Evolutionary conservation across 1,140 invertebrate genomes (phyloP).

Genomic region (Rhopalosiphum padi): DNA sequence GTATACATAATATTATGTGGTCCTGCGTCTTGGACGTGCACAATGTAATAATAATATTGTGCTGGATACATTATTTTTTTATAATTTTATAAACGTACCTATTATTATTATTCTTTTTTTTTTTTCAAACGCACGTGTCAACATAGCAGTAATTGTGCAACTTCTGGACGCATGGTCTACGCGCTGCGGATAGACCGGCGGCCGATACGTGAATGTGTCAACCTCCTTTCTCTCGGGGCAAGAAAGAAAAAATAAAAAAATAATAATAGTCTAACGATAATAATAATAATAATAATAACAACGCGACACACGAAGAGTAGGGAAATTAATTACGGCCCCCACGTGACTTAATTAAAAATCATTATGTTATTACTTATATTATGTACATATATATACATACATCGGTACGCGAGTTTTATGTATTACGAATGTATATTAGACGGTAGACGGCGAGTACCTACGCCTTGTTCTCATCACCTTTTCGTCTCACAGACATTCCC

Average conservation of each 20-base stretch:
- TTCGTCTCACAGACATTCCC: neutral
- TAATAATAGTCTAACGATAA: neutral
- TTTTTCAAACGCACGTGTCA: neutral
- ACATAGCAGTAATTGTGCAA: conserved; percentile 26
- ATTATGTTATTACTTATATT: neutral
- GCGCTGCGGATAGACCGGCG: neutral
- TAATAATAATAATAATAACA: neutral
- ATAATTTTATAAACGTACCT: neutral
- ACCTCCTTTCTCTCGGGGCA: conserved; percentile 40
- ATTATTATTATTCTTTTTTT: neutral
- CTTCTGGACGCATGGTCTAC: neutral
- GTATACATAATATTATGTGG: neutral
- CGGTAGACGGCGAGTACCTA: neutral
- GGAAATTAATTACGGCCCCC: conserved; percentile 17
- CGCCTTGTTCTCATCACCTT: neutral
- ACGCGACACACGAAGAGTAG: neutral
- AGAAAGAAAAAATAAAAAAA: neutral
- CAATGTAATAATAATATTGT: neutral
- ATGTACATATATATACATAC: neutral
- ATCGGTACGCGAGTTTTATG: neutral
- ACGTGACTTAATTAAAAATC: conserved; percentile 47
- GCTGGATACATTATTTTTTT: neutral
- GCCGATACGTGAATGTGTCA: conserved; percentile 10
- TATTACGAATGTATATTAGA: neutral
- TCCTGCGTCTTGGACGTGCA: neutral